A percentile compares a stretch with the other conserved stretches of the same genome.
Evolutionary conservation across 2,113 vertebrate species (phyloP).

Genomic region (Podilymbus podiceps): DNA sequence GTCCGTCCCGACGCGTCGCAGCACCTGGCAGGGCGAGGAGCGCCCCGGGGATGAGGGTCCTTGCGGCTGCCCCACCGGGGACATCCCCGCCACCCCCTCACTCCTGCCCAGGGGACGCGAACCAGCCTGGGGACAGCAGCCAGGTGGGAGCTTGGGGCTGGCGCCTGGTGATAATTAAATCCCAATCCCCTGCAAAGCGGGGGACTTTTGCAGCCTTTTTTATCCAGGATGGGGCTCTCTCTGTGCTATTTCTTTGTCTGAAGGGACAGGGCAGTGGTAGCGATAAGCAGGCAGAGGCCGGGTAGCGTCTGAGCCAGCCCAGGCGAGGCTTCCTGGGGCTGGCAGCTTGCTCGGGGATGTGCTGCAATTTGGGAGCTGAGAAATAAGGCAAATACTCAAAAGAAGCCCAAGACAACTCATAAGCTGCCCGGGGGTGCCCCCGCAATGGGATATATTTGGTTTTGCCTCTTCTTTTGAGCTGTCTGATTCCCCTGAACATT

Average conservation of each 20-base stretch:
- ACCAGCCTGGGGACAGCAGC: background rate
- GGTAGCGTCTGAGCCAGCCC: background rate
- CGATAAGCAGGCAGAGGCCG: background rate
- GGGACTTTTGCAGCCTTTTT: background rate
- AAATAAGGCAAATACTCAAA: background rate
- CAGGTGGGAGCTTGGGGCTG: background rate
- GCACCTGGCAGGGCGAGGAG: slow-evolving; percentile 62
- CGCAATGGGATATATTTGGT: accelerated
- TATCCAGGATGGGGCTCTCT: background rate
- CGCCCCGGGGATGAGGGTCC: accelerated
- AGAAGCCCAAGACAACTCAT: background rate
- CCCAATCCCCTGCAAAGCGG: background rate
- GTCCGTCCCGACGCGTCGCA: slow-evolving; percentile 67
- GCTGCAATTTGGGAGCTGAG: background rate
- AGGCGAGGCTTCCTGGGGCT: background rate
- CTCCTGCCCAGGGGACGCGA: accelerated
- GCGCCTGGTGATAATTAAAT: background rate
- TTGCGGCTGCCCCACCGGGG: background rate
- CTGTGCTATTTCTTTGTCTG: background rate
- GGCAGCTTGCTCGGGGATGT: background rate
- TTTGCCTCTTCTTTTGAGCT: background rate
- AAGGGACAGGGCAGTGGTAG: background rate
- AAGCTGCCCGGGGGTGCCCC: background rate
- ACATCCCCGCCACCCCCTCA: background rate
- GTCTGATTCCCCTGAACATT: background rate